These are phyloP conservation scores for Xiphias gladius DNA, from an alignment of 2,113 vertebrate genomes.

Conservation along the genomic window DNA sequence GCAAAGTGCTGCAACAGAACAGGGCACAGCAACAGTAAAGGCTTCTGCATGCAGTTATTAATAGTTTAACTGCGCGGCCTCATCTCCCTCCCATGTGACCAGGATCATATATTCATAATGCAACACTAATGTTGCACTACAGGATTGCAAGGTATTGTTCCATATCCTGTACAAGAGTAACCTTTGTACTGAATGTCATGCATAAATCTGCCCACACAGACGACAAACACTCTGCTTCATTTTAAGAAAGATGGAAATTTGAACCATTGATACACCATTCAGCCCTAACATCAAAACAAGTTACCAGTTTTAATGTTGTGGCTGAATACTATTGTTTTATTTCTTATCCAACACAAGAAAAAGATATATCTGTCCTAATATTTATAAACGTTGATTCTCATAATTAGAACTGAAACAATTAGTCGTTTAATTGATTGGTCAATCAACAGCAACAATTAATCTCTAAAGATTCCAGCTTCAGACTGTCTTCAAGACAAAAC, in stretches of 20 bases:
- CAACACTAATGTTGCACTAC: conserved; percentile 45
- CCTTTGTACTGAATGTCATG: neutral
- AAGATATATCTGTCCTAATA: neutral
- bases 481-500: neutral
- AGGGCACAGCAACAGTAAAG: conserved; percentile 44
- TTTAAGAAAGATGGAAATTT: neutral
- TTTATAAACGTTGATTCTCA: neutral
- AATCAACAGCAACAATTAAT: neutral
- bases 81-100: conserved; percentile 30
- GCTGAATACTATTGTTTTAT: neutral
- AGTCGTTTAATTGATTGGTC: no score
- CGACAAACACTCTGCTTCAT: no score
- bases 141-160: conserved; percentile 18
- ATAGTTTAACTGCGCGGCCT: conserved; percentile 66
- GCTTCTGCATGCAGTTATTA: conserved; percentile 71
- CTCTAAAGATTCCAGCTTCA: neutral
- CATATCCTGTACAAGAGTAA: conserved; percentile 19
- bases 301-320: no score
- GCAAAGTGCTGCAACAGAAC: conserved; percentile 64
- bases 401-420: neutral
- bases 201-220: neutral
- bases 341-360: neutral
- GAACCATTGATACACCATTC: neutral
- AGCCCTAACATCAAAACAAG: no score
- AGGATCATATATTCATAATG: conserved; percentile 64